phyloP scores from a whole-genome alignment of 2,888 invertebrate species.

The Nymphalis polychloros region DNA sequence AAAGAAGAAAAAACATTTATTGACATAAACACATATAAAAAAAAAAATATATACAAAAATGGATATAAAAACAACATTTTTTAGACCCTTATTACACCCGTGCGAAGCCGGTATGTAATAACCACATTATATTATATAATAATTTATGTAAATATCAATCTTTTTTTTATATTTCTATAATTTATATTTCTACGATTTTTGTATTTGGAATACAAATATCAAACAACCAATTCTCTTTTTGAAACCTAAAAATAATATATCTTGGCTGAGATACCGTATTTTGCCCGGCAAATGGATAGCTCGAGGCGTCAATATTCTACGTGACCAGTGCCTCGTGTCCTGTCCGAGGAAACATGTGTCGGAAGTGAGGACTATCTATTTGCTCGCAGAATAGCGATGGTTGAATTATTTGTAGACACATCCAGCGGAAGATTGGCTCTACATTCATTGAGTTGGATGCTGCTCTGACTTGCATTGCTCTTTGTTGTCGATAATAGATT shows the following conservation, averaged over 20 bases:
- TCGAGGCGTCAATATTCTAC: conserved; percentile 81
- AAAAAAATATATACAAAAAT: no score
- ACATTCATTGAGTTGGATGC: conserved; percentile 33
- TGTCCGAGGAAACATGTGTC: conserved; percentile 78
- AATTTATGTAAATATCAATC: neutral
- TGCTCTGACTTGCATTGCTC: conserved; percentile 29
- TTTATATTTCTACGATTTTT: neutral
- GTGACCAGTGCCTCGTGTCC: conserved; percentile 76
- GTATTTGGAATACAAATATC: conserved; percentile 4
- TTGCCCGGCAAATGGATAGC: conserved; percentile 68
- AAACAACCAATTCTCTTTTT: conserved; percentile 11
- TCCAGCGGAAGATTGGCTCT: conserved; percentile 39
- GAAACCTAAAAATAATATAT: conserved; percentile 59
- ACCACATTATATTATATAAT: neutral
- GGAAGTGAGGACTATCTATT: conserved; percentile 80
- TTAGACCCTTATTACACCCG: no score
- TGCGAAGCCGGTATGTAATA: neutral
- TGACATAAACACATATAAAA: no score
- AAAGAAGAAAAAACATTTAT: no score
- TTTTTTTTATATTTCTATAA: neutral
- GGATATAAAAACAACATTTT: no score
- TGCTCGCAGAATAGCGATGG: conserved; percentile 73
- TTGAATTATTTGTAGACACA: conserved; percentile 69
- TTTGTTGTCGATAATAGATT: conserved; percentile 16
- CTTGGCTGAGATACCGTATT: conserved; percentile 59